Conservation (phyloP, 2,797 vertebrate species). For the Sebastes itinus region DNA sequence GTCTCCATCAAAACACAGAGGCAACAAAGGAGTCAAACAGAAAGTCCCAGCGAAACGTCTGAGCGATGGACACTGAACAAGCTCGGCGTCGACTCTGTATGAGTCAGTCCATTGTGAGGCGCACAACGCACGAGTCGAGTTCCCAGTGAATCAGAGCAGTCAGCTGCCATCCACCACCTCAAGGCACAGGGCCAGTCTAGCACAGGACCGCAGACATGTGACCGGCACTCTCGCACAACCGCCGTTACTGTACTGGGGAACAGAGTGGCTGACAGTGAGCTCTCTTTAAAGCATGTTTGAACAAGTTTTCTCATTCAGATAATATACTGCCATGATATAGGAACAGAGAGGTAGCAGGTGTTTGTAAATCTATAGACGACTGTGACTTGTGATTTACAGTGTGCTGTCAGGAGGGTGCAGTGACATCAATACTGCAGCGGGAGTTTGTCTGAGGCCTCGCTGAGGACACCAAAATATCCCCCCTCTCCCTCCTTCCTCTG, state of each 20-base stretch:
- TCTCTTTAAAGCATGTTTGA: constrained; percentile 40
- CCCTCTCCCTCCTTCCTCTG: constrained; percentile 3
- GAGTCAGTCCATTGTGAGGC: constrained; percentile 72
- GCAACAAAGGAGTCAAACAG: constrained; percentile 72
- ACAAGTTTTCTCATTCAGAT: constrained; percentile 28
- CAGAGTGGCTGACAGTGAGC: constrained; percentile 13
- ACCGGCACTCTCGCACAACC: constrained; percentile 69
- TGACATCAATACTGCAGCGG: constrained; percentile 72
- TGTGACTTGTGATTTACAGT: constrained; percentile 60
- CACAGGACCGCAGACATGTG: constrained; percentile 71
- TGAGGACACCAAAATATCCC: constrained; percentile 63
- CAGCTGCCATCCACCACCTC: constrained; percentile 75
- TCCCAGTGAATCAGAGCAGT: constrained; percentile 70
- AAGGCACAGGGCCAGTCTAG: constrained; percentile 68
- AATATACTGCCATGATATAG: constrained; percentile 24
- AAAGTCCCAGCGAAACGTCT: constrained; percentile 44
- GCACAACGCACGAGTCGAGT: constrained; percentile 61
- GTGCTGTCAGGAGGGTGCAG: constrained; percentile 55
- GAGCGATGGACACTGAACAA: constrained; percentile 52
- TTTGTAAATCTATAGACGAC: constrained; percentile 62
- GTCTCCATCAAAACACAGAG: constrained; percentile 51
- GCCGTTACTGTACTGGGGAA: constrained; percentile 38
- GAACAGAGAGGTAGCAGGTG: constrained; percentile 51
- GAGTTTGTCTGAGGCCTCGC: constrained; percentile 59
- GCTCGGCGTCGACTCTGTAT: constrained; percentile 50